Base-by-base conservation (phyloP, 2,113 vertebrate genomes). In the Phalacrocorax aristotelis region DNA sequence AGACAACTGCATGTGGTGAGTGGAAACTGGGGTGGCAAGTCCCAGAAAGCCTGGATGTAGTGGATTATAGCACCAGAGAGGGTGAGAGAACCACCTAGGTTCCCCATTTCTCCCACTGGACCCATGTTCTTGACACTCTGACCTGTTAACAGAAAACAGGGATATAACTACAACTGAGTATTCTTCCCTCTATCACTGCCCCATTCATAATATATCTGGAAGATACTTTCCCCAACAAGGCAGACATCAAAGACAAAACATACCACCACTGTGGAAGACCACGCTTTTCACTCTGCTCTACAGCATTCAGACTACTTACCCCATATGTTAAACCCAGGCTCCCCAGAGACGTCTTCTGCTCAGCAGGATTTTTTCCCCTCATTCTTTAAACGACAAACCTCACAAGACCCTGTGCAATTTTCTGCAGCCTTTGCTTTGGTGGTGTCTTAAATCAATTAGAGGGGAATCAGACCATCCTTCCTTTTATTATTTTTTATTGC, bases 401-500 rank as follows among this genome's bases (percentile, higher is more conserved):
- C 32, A 30, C 10, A 71, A 79, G 27, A 57, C 9, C 13, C 44
- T 40, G 34, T 20, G 74, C 10, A 49, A 44, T 76, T 83, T 96
- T 78, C 66, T 83, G 60, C 42, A 83, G 55, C 21, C 23, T 84
- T 61, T 87, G 68, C 40, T 77, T 79, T 76, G 34, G 55, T 61
- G 34, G 23, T 30, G 25, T 55, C 80, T 83, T 94, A 64, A 91
- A 87, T 69, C 38, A 87, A 30, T 60, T 60, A 83, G 61, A n/a
- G 49, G 48, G 32, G 51, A 93, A 96, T 96, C 87, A 93, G 82
- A 91, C 52, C 65, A 57, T 88, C 84, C 58, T 79, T 83, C 46
- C 44, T 86, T 85, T 92, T 46, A 71, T 95, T 94, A 74, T 79
- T 91, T 95, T 97, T 93, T 69, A 55, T 79, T 68, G 76, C 61